Base-by-base conservation (phyloP, 2,797 vertebrate genomes). In the Molossus molossus region DNA sequence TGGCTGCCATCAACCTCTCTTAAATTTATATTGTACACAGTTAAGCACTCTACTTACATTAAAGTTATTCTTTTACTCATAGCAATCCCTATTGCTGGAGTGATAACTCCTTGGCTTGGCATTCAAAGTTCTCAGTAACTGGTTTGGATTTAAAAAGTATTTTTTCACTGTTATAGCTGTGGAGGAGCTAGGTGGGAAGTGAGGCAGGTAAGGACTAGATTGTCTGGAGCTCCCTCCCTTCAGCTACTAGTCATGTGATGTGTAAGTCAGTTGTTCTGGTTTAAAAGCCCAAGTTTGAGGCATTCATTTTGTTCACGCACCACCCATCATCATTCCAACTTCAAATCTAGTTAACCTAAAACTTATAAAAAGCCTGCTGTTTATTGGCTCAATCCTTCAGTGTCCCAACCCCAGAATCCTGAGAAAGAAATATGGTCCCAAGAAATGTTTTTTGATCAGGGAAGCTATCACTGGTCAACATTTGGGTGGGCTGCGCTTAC, bases 71-170 rank as follows among this genome's bases (percentile, higher is more conserved):
- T n/a, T 10, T 80, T 89, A 94, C 33, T 94, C 53, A 73, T 15
- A 80, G 25, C 53, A 60, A 72, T 76, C 13, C 33, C n/a, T 18
- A 1, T 94, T 72, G n/a, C 55, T 90, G 55, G 33, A 27, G 72
- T 67, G 83, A 72, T 85, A 92, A 11, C 37, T 94, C 33, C 58
- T 94, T 87, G 81, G 9, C 55, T 80, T 77, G 55, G 29, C 17
- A 60, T 94, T 95, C 50, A 92, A 84, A 9, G 10, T 90, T 96
- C 11, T 94, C 65, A 72, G 60, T 82, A 60, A 58, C 48, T 94
- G 6, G 12, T 67, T 89, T 93, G 23, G 6, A 58, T 48, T 88
- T 29, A 48, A 57, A 58, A 69, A 23, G 17, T 53, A 13, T 58
- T 18, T 62, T 55, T 79, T 79, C 69, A 94, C 5, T 33, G 62